These are phyloP conservation scores for Rhinolophus ferrumequinum DNA, from an alignment of 2,113 vertebrate species.

Conservation along the genomic window DNA sequence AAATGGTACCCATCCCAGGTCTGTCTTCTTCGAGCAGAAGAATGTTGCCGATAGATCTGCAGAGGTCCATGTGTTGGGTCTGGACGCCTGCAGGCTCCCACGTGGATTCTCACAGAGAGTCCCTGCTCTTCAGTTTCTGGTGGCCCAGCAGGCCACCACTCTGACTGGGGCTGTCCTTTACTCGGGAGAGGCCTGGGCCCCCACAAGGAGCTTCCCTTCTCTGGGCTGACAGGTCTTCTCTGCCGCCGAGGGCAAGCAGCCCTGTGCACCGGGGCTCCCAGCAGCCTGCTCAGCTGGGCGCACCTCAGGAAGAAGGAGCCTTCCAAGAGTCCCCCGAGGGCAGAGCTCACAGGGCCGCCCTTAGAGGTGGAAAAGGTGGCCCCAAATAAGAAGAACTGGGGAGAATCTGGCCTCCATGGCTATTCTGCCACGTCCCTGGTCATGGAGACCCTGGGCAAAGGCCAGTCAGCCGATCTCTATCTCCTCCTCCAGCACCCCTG, in stretches of 20 bases:
- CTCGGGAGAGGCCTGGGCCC: background rate
- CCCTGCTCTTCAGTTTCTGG: background rate
- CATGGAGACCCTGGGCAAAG: background rate
- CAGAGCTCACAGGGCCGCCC: background rate
- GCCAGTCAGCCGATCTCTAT: background rate
- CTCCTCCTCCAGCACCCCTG: background rate
- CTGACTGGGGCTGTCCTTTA: background rate
- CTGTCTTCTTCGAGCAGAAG: background rate
- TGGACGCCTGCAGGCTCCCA: background rate
- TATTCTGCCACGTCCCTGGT: background rate
- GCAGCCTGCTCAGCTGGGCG: background rate
- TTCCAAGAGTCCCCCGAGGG: background rate
- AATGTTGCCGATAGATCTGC: background rate
- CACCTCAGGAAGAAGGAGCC: too few species aligned
- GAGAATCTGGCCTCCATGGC: background rate
- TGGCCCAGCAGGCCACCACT: background rate
- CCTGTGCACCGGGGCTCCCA: background rate
- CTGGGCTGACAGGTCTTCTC: background rate
- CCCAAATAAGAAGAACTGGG: background rate
- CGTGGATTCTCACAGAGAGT: background rate
- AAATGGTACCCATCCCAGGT: too few species aligned
- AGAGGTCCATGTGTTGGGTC: accelerated
- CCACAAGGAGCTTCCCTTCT: background rate
- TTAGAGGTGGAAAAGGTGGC: background rate
- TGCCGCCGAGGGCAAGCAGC: background rate